Conservation (phyloP, 2,113 vertebrate genomes). For the Cisticola juncidis region DNA sequence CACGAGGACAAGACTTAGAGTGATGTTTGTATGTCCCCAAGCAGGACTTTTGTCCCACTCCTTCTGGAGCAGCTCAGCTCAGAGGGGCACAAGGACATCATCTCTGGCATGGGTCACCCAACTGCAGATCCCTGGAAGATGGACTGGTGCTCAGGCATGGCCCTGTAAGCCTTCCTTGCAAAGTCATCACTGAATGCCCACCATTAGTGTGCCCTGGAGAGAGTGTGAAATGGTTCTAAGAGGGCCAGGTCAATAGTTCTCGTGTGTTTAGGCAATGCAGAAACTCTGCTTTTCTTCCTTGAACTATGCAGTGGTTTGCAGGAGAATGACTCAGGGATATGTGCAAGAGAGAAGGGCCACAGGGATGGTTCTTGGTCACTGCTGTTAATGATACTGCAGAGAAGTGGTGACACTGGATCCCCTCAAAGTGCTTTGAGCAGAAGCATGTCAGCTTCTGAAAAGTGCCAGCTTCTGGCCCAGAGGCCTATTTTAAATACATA, state of each 20-base stretch:
- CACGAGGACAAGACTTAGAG: accelerated
- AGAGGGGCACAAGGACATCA: neutral
- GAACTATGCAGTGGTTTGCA: neutral
- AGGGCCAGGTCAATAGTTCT: neutral
- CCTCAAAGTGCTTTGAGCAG: neutral
- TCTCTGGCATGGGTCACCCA: accelerated
- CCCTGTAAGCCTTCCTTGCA: neutral
- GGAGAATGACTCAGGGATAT: neutral
- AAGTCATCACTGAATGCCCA: accelerated
- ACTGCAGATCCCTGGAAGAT: neutral
- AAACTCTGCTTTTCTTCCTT: neutral
- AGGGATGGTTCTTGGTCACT: neutral
- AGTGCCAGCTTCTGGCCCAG: neutral
- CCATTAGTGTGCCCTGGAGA: neutral
- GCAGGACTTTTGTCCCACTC: neutral
- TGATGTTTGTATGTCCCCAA: neutral
- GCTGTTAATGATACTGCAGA: neutral
- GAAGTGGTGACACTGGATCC: neutral
- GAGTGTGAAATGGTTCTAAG: neutral
- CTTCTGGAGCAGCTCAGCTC: neutral
- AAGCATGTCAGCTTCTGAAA: neutral
- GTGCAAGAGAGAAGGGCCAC: neutral
- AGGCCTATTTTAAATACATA: neutral
- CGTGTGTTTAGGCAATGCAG: neutral
- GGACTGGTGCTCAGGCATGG: neutral